A percentile compares a stretch with the other conserved stretches of the same genome.
Conservation (phyloP, 1,140 invertebrate genomes). For the Mamestra configurata region DNA sequence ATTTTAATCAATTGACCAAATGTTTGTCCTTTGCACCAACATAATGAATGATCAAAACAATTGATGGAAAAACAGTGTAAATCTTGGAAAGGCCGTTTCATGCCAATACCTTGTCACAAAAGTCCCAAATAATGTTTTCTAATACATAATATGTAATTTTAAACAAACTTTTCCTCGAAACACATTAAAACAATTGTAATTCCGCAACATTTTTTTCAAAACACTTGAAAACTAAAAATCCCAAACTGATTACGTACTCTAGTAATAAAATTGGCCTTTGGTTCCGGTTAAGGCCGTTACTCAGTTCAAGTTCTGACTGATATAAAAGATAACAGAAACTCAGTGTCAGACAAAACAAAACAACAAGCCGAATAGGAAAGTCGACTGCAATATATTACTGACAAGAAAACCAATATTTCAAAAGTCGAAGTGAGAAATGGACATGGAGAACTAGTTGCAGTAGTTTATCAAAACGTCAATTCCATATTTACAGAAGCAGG, state of each 20-base stretch:
- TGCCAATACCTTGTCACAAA: neutral
- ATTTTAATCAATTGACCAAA: conserved; percentile 7
- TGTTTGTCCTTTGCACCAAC: conserved; percentile 2
- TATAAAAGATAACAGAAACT: conserved; percentile 13
- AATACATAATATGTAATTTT: neutral
- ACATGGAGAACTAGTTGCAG: neutral
- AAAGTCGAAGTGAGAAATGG: neutral
- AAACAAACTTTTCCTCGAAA: conserved; percentile 8
- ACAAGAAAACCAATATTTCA: neutral
- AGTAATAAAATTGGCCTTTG: conserved; percentile 47
- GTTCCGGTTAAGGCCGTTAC: conserved; percentile 50
- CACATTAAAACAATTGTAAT: neutral
- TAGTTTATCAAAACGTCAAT: conserved; percentile 26
- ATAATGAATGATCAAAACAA: neutral
- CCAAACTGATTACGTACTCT: neutral
- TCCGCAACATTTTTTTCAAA: neutral
- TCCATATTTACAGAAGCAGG: conserved; percentile 13
- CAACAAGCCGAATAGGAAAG: conserved; percentile 1
- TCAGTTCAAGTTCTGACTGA: conserved; percentile 40
- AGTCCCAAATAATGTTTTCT: conserved; percentile 4
- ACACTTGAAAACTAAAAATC: conserved; percentile 40
- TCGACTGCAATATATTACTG: neutral
- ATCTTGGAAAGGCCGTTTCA: neutral
- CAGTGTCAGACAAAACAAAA: neutral
- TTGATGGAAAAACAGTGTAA: neutral